These are phyloP conservation scores for Lucilia cuprina DNA, from an alignment of 1,140 invertebrate genomes.

Conservation along the genomic window DNA sequence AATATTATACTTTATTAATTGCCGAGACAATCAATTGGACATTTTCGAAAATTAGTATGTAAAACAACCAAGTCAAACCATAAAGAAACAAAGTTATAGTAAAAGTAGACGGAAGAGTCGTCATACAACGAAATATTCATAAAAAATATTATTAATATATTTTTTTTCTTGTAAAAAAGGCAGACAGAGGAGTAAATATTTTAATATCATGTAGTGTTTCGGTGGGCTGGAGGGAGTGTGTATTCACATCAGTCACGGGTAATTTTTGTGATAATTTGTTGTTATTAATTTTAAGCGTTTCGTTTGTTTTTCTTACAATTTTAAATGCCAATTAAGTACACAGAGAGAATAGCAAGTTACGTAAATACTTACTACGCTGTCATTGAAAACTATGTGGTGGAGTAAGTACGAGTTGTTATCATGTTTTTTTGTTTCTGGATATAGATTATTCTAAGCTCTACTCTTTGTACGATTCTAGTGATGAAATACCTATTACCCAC, in stretches of 20 bases:
- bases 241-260: constrained; percentile 18
- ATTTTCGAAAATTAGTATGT: constrained; percentile 41
- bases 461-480: no score
- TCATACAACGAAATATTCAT: not conserved
- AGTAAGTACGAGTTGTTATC: no score
- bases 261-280: constrained; percentile 27
- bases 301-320: constrained; percentile 15
- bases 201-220: not conserved
- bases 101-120: not conserved
- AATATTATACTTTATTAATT: constrained; percentile 61
- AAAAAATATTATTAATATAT: not conserved
- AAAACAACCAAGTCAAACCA: not conserved
- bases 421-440: no score
- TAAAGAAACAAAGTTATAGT: not conserved
- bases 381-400: no score
- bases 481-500: no score
- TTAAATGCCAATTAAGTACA: constrained; percentile 14
- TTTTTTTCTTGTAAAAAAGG: not conserved
- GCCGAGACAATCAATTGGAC: constrained; percentile 61
- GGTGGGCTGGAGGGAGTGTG: not conserved
- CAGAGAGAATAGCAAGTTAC: no score
- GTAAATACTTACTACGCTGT: no score
- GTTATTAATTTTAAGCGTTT: constrained; percentile 9
- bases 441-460: no score
- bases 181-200: not conserved